A percentile compares a stretch with the other conserved stretches of the same genome.
phyloP scores from a whole-genome alignment of 2,113 vertebrate species.

The Dinomys branickii region DNA sequence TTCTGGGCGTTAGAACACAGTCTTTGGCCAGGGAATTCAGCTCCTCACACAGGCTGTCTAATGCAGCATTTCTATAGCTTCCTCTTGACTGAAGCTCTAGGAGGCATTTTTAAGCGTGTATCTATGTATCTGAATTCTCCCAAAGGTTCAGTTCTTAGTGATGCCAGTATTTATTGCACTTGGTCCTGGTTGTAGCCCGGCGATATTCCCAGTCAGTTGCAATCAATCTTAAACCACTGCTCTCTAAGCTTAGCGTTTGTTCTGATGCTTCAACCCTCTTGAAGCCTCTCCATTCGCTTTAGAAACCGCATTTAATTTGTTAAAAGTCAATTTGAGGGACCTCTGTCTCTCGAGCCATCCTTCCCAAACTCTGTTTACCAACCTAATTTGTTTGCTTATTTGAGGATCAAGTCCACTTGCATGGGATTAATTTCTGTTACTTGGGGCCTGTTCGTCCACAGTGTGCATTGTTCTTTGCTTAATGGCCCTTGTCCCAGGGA shows the following conservation, averaged over 20 bases:
- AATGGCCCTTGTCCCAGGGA: slow-evolving; percentile 59
- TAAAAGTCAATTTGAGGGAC: slow-evolving; percentile 60
- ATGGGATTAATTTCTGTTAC: slow-evolving; percentile 64
- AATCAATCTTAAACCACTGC: background rate
- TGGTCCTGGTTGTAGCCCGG: background rate
- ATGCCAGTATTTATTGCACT: background rate
- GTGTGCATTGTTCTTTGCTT: slow-evolving; percentile 61
- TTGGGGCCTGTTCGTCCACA: slow-evolving; percentile 58
- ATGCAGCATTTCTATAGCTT: background rate
- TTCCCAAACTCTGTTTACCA: slow-evolving; percentile 64
- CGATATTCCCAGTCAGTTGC: background rate
- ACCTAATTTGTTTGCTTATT: slow-evolving; percentile 71
- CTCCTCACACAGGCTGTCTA: background rate
- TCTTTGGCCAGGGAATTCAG: background rate
- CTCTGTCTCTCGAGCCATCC: slow-evolving; percentile 47
- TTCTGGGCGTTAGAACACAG: background rate
- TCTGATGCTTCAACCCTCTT: slow-evolving; percentile 7
- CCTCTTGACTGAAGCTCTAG: background rate
- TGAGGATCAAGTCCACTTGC: slow-evolving; percentile 62
- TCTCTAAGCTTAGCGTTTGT: slow-evolving; percentile 17
- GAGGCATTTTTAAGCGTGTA: background rate
- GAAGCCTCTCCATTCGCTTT: slow-evolving; percentile 60
- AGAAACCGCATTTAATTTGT: slow-evolving; percentile 62
- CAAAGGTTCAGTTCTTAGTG: background rate
- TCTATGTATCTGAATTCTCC: background rate